Evolutionary conservation across 2,113 vertebrate genomes (phyloP), one percentile per base, ranked within the genome.

Genomic region (Anarhynchus alexandrinus): DNA sequence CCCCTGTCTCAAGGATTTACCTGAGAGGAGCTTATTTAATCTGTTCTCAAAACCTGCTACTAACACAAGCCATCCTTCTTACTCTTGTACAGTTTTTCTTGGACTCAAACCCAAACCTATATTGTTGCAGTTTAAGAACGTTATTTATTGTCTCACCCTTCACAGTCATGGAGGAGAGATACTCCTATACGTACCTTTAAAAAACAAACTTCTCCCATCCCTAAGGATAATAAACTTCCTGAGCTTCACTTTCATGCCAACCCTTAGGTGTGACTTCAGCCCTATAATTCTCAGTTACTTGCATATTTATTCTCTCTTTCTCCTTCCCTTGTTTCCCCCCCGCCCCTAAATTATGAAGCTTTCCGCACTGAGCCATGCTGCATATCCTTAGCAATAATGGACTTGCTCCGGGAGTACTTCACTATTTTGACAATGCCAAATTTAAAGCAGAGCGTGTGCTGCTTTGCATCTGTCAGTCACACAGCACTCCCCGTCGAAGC

Each of bases 391-490:
- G 62, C 42, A 89, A 42, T 70, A 85, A 83, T 0, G 4, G 51
- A 15, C 13, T 93, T 52, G 36, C 40, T 91, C 64, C 42, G 43
- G 84, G 71, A 74, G 55, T 29, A 49, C 49, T 82, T 80, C 3
- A 20, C 89, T 82, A 58, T 82, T 96, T 80, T 91, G 83, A 89
- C 58, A 72, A 42, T 45, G 82, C 43, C 62, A 89, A 92, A 94
- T 91, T 77, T 74, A 92, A 76, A 93, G 54, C 0, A 7, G 47
- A 87, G 58, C 61, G 32, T 51, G 42, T 77, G 79, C 15, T 84
- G 51, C 77, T 94, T 87, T 66, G 76, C 77, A 92, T 80, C 84
- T 85, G 82, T 81, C 93, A 95, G 51, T 85, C 89, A 91, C 67
- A 66, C 22, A 81, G 71, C 45, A 67, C 59, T 85, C 52, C 79